phyloP scores from a whole-genome alignment of 2,113 vertebrate species.

The Siniperca chuatsi region DNA sequence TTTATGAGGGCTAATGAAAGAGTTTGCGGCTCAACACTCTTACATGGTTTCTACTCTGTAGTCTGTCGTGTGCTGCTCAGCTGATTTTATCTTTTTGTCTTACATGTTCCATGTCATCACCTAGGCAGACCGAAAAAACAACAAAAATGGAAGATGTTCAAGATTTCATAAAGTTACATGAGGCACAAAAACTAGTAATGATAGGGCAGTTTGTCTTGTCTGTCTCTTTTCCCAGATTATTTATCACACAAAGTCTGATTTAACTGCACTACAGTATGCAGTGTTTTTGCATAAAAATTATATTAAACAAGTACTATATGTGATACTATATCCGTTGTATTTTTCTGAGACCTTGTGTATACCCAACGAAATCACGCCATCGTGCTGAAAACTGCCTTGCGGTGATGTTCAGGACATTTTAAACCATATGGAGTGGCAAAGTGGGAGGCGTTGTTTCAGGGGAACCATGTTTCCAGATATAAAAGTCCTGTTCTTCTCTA shows the following conservation, averaged over 20 bases:
- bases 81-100: slow-evolving; percentile 30
- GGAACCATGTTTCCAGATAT: background rate
- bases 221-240: slow-evolving; percentile 40
- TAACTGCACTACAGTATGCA: background rate
- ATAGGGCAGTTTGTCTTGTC: background rate
- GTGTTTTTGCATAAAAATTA: background rate
- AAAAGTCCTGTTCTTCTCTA: background rate
- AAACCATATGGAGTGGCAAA: background rate
- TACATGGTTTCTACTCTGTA: slow-evolving; percentile 15
- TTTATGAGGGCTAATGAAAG: slow-evolving; percentile 70
- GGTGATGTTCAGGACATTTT: background rate
- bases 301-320: slow-evolving; percentile 29
- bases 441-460: background rate
- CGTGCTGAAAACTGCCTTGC: background rate
- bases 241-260: slow-evolving; percentile 26
- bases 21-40: slow-evolving; percentile 31
- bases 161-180: slow-evolving; percentile 39
- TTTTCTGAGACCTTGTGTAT: slow-evolving; percentile 8
- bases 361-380: background rate
- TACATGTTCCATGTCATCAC: slow-evolving; percentile 17
- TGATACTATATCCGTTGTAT: background rate
- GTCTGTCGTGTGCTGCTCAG: slow-evolving; percentile 8
- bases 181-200: background rate
- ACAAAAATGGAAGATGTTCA: slow-evolving; percentile 22
- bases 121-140: background rate